These are phyloP conservation scores for Oophaga sylvatica DNA, from an alignment of 2,797 vertebrate genomes.

Conservation along the genomic window DNA sequence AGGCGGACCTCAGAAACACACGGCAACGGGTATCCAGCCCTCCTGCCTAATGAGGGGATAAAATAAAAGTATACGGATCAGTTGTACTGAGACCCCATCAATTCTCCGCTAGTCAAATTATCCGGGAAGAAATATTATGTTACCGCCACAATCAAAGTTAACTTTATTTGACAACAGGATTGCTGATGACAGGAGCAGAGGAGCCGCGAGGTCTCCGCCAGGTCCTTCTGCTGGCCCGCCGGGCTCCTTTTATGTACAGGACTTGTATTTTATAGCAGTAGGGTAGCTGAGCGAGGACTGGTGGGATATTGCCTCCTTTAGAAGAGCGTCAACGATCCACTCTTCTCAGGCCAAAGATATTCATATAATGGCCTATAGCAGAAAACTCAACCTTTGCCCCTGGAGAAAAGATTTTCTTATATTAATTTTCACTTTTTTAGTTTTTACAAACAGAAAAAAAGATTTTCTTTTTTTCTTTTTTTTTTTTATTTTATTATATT, in stretches of 20 bases:
- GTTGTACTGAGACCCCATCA: conserved; percentile 40
- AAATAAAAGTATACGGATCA: conserved; percentile 42
- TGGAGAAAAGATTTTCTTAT: neutral
- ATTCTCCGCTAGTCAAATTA: conserved; percentile 41
- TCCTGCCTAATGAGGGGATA: conserved; percentile 46
- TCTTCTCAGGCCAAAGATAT: neutral
- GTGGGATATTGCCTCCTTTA: neutral
- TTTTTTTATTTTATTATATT: too few relatives aligned
- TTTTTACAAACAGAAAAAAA: too few relatives aligned
- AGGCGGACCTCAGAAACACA: conserved; percentile 17
- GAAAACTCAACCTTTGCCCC: neutral
- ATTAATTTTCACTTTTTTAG: too few relatives aligned
- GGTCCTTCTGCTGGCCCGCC: neutral
- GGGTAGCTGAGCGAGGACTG: neutral
- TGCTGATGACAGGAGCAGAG: conserved; percentile 6
- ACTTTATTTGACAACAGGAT: conserved; percentile 31
- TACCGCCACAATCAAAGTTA: conserved; percentile 36
- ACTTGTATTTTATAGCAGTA: neutral
- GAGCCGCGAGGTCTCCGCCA: neutral
- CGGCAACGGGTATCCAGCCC: conserved; percentile 7
- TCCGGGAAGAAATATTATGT: conserved; percentile 40
- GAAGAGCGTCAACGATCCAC: neutral
- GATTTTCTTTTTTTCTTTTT: too few relatives aligned
- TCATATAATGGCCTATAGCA: neutral
- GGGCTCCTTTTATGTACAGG: neutral